Conservation (phyloP, 2,888 invertebrate species). For the Meiosimyza platycephala region DNA sequence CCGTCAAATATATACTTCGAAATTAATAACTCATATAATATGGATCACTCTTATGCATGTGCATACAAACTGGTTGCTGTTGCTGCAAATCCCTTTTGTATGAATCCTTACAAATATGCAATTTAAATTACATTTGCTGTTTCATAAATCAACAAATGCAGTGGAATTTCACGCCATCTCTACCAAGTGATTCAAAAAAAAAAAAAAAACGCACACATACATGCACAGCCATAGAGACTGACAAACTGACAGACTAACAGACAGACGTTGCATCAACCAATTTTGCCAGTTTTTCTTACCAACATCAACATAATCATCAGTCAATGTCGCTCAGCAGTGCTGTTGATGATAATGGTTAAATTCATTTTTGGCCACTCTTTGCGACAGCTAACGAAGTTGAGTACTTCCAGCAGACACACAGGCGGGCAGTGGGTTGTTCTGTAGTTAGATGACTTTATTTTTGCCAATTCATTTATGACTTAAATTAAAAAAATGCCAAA, state of each 20-base stretch:
- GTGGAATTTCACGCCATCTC: constrained; percentile 22
- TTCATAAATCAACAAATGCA: constrained; percentile 34
- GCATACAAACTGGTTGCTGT: no score
- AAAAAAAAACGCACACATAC: no score
- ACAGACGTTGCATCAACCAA: constrained; percentile 1
- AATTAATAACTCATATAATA: no score
- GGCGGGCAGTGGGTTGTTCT: no score
- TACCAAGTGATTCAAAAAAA: background rate
- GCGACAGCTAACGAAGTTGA: constrained; percentile 6
- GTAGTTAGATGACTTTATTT: constrained; percentile 10
- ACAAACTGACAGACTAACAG: constrained; percentile 3
- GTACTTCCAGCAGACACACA: background rate
- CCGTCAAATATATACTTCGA: no score
- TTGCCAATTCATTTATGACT: constrained; percentile 1
- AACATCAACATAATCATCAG: constrained; percentile 5
- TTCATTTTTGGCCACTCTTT: constrained; percentile 20
- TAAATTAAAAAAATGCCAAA: constrained; percentile 12
- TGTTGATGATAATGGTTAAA: constrained; percentile 34
- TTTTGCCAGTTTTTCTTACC: background rate
- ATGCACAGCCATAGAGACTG: background rate
- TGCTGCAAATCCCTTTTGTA: constrained; percentile 4
- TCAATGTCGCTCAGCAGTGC: constrained; percentile 31
- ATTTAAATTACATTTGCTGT: constrained; percentile 29
- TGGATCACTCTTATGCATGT: no score
- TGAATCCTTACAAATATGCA: constrained; percentile 28